phyloP scores from a whole-genome alignment of 1,140 invertebrate genomes.

The Pseudoatta argentina region DNA sequence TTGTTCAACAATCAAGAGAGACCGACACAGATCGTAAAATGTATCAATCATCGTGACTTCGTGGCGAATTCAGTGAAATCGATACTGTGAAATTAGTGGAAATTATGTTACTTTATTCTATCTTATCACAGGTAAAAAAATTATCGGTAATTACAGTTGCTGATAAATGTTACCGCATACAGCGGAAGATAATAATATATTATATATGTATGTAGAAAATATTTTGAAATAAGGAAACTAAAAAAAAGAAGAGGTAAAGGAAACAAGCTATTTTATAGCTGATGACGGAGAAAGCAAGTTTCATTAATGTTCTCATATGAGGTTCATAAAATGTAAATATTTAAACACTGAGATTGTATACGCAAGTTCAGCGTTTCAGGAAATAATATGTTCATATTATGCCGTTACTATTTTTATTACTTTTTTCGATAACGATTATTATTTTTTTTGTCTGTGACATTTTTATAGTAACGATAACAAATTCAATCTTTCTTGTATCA shows the following conservation, averaged over 20 bases:
- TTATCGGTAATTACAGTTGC: not conserved
- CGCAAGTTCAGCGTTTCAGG: too few relatives aligned
- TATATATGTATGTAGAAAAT: not conserved
- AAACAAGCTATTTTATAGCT: not conserved
- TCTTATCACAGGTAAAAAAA: slow-evolving; percentile 1
- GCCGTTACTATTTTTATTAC: too few relatives aligned
- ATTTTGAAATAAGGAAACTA: not conserved
- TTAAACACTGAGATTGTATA: not conserved
- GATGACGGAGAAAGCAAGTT: not conserved
- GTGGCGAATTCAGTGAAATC: not conserved
- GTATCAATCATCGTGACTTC: not conserved
- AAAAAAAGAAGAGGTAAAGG: not conserved
- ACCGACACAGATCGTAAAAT: not conserved
- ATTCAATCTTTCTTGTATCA: too few relatives aligned
- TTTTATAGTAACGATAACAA: too few relatives aligned
- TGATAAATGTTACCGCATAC: not conserved
- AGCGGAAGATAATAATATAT: not conserved
- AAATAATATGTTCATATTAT: too few relatives aligned
- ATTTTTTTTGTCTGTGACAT: too few relatives aligned
- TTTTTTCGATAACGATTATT: too few relatives aligned
- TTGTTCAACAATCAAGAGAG: not conserved
- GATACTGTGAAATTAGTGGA: not conserved
- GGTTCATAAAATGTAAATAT: not conserved
- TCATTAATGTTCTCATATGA: not conserved
- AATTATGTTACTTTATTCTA: not conserved